A percentile compares a stretch with the other conserved stretches of the same genome.
phyloP scores from a whole-genome alignment of 2,888 invertebrate species.

The Steinernema carpocapsae region DNA sequence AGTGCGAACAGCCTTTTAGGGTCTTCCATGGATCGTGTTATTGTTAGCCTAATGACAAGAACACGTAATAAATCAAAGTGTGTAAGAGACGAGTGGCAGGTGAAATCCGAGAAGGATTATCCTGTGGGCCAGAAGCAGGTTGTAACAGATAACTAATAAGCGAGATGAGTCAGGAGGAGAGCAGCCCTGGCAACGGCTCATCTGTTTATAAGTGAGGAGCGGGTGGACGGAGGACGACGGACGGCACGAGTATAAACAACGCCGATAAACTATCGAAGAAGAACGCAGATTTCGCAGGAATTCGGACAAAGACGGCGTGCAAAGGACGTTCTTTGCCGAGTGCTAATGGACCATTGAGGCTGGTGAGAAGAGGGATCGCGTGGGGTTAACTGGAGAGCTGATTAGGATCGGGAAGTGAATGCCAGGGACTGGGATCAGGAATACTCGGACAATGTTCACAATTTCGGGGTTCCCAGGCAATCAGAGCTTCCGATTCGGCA shows the following conservation, averaged over 20 bases:
- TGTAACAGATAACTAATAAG: conserved; percentile 29
- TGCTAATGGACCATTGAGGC: conserved; percentile 1
- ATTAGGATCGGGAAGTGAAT: background rate
- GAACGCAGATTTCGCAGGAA: background rate
- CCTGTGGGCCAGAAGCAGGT: background rate
- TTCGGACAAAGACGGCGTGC: background rate
- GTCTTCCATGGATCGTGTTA: too few species aligned
- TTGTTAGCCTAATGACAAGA: too few species aligned
- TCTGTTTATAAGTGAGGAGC: conserved; percentile 22
- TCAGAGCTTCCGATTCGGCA: background rate
- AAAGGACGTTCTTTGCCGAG: background rate
- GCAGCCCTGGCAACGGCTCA: background rate
- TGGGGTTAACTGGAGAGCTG: background rate
- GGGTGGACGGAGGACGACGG: conserved; percentile 16
- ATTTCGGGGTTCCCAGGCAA: background rate
- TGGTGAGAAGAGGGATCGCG: background rate
- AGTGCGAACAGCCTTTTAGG: too few species aligned
- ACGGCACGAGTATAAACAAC: conserved; percentile 30
- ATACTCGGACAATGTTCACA: background rate
- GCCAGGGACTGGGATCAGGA: background rate
- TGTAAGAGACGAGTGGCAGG: background rate
- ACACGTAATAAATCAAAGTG: too few species aligned
- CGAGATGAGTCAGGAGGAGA: conserved; percentile 28
- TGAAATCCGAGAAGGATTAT: conserved; percentile 33
- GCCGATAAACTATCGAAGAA: conserved; percentile 4